phyloP scores from a whole-genome alignment of 2,888 invertebrate genomes.

The Oasisia sp. region DNA sequence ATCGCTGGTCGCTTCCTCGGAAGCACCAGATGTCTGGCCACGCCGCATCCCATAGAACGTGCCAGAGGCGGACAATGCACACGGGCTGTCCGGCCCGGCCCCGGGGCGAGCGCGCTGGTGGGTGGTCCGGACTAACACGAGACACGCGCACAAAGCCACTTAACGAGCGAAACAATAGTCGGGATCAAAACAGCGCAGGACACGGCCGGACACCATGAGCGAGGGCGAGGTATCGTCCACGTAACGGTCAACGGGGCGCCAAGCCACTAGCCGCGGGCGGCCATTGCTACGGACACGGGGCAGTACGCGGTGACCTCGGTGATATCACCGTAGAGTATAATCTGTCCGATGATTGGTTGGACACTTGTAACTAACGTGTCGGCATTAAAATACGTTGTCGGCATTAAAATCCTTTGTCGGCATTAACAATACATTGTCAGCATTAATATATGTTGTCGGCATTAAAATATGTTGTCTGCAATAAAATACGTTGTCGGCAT shows the following conservation, averaged over 20 bases:
- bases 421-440: too few relatives aligned
- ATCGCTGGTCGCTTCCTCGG: slow-evolving; percentile 18
- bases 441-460: too few relatives aligned
- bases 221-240: background rate
- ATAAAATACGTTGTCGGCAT: too few relatives aligned
- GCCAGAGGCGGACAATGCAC: background rate
- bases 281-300: background rate
- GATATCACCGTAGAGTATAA: background rate
- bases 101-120: slow-evolving; percentile 24
- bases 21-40: background rate
- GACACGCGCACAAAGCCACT: slow-evolving; percentile 12
- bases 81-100: slow-evolving; percentile 13
- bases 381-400: background rate
- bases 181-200: background rate
- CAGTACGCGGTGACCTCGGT: background rate
- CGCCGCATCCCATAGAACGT: background rate
- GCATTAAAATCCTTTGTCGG: too few relatives aligned
- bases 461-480: too few relatives aligned
- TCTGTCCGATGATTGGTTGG: background rate
- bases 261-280: background rate
- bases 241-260: background rate
- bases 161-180: slow-evolving; percentile 6
- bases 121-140: background rate
- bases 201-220: background rate
- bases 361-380: background rate